Conservation (phyloP, 2,888 invertebrate genomes). For the Brenthis hecate region DNA sequence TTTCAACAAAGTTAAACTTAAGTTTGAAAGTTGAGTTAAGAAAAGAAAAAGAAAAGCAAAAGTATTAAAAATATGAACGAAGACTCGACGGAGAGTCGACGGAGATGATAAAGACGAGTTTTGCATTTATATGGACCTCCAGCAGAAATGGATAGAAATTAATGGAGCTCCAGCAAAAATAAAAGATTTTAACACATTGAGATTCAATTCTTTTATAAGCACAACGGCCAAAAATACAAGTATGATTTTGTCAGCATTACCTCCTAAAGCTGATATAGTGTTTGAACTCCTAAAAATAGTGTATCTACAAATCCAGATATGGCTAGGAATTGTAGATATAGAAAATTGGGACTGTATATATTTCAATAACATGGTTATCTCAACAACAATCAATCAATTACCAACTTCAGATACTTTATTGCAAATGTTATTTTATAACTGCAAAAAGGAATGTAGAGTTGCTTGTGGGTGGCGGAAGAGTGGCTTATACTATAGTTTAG, state of each 20-base stretch:
- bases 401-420: too few species aligned
- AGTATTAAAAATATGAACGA: conserved; percentile 20
- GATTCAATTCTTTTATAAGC: not conserved
- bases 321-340: not conserved
- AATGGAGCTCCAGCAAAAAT: not conserved
- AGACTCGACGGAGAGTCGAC: not conserved
- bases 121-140: conserved; percentile 3
- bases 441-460: too few species aligned
- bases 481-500: too few species aligned
- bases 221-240: not conserved
- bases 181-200: conserved; percentile 4
- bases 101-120: conserved; percentile 1
- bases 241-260: not conserved
- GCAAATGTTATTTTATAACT: too few species aligned
- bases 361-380: too few species aligned
- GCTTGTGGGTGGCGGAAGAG: too few species aligned
- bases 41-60: too few species aligned
- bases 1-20: conserved; percentile 2
- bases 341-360: too few species aligned
- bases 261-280: conserved; percentile 7
- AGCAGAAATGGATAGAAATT: too few species aligned
- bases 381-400: too few species aligned
- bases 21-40: too few species aligned
- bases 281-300: conserved; percentile 28
- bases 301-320: conserved; percentile 30